Evolutionary conservation across 2,888 invertebrate species (phyloP), one percentile per base, ranked within the genome.

Genomic region (Drosophila stalkeri): DNA sequence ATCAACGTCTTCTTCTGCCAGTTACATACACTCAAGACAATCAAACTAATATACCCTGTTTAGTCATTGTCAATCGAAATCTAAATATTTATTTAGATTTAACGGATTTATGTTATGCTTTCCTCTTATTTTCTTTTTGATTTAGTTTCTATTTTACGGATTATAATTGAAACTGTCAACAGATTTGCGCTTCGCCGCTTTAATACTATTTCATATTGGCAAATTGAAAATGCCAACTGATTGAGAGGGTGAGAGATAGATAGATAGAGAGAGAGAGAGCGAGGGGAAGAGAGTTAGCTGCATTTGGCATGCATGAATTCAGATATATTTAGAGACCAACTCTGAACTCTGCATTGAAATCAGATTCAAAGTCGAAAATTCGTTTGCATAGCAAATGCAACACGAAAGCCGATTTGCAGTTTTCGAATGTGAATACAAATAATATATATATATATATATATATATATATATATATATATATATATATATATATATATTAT

Each of bases 101-200:
- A 31, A 23, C 23, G n/a, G 27, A 60, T 60, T n/a, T 49, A 33
- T 41, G 31, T 8, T 39, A 16, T 27, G 14, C 16, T 11, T 31
- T 44, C 46, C 33, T 55, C 2, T 9, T 6, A 11, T 41, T 41
- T 16, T 43, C 5, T 31, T 47, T 47, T 14, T 55, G 31, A 49
- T 51, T 47, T 59, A 23, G 46, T 39, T 41, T 51, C 27, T 61
- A 16, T 51, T 51, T 49, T 67, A 23, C 16, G 67, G 14, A 31
- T 67, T 67, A 68, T 85, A 80, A 82, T 82, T 82, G 82, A 77
- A 82, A 79, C 55, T 77, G 77, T 82, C 74, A 85, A 70, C 80
- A 77, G 64, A 82, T 82, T 82, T 64, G 20, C 69, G 56, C 68
- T 14, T 56, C 47, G 56, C n/a, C 56, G 67, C 69, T 37, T 43